Conservation (phyloP, 2,113 vertebrate genomes). For the Harpagus bidentatus region DNA sequence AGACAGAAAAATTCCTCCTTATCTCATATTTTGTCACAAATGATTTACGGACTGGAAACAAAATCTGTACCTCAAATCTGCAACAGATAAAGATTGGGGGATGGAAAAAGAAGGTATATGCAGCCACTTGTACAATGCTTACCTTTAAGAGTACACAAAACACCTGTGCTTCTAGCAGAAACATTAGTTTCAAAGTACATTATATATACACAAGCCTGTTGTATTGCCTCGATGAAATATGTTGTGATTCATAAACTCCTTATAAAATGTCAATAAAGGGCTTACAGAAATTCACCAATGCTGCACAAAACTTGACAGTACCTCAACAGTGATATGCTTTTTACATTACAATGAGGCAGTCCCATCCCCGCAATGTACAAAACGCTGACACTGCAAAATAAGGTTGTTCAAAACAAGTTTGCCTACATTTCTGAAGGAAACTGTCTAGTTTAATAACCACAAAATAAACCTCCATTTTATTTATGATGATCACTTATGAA, state of each 20-base stretch:
- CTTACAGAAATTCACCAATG: not conserved
- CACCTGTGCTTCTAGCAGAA: not conserved
- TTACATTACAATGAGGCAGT: not conserved
- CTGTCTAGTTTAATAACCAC: not conserved
- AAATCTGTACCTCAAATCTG: not conserved
- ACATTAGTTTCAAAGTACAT: not conserved
- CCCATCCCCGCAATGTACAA: accelerated
- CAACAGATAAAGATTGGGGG: not conserved
- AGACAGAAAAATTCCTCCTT: not conserved
- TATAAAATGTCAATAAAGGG: not conserved
- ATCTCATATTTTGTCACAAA: not conserved
- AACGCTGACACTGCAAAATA: not conserved
- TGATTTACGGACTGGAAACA: not conserved
- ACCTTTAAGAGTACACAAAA: not conserved
- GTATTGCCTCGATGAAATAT: not conserved
- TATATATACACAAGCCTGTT: not conserved
- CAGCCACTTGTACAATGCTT: not conserved
- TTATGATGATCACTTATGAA: not conserved
- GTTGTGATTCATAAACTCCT: not conserved
- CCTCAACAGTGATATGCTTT: not conserved
- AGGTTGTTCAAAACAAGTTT: not conserved
- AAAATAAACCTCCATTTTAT: not conserved
- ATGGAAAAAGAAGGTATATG: not conserved
- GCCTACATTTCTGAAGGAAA: not conserved
- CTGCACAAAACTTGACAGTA: not conserved